Evolutionary conservation across 2,888 invertebrate species (phyloP).

Genomic region (Ommatoiulus sabulosus): DNA sequence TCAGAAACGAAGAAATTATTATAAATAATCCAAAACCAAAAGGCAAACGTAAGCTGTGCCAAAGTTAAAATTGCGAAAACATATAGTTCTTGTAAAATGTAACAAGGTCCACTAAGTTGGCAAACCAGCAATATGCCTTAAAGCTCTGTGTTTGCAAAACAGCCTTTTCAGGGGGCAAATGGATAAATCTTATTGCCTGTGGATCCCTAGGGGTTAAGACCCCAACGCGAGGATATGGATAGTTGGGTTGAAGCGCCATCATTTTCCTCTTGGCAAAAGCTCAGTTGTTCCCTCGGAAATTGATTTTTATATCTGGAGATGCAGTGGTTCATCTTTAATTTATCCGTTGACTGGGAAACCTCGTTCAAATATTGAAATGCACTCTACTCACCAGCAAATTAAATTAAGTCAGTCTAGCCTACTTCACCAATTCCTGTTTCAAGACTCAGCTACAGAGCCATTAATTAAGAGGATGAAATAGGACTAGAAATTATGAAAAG

Average conservation of each 20-base stretch:
- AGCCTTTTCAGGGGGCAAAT: background rate
- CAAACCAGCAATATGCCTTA: too few relatives aligned
- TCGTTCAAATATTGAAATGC: conserved; percentile 30
- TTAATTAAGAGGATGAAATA: background rate
- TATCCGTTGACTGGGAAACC: background rate
- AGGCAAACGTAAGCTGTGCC: too few relatives aligned
- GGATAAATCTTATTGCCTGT: background rate
- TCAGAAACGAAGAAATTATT: too few relatives aligned
- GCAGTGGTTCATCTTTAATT: background rate
- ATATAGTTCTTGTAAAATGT: too few relatives aligned
- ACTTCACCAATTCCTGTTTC: background rate
- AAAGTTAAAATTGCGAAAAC: too few relatives aligned
- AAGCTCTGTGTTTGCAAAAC: too few relatives aligned
- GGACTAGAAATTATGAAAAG: background rate
- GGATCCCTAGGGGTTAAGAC: background rate
- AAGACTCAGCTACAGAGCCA: background rate
- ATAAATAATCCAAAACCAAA: too few relatives aligned
- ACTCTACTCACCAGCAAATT: background rate
- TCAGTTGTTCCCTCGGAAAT: background rate
- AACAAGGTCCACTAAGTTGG: too few relatives aligned
- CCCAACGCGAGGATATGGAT: background rate
- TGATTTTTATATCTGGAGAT: background rate
- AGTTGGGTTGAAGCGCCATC: background rate
- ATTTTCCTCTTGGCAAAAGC: background rate
- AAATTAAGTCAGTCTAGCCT: background rate